phyloP scores from a whole-genome alignment of 2,113 vertebrate species.

The Colaptes auratus region DNA sequence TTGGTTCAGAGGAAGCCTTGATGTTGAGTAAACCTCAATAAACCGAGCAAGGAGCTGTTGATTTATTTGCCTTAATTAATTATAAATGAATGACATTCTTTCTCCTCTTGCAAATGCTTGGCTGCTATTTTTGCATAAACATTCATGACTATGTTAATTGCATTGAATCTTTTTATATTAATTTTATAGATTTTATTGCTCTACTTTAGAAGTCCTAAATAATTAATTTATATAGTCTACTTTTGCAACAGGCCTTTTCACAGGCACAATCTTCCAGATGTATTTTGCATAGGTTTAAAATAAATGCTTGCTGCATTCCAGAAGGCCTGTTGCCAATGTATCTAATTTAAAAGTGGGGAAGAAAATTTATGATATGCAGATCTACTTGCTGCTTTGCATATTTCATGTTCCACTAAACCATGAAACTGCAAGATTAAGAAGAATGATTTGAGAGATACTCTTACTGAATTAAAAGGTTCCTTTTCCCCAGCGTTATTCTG shows the following conservation, averaged over 20 bases:
- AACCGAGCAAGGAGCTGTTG: conserved; percentile 26
- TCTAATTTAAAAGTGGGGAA: background rate
- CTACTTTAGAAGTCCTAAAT: conserved; percentile 45
- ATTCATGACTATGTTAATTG: conserved; percentile 47
- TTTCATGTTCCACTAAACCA: background rate
- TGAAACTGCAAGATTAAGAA: background rate
- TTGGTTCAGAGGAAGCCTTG: conserved; percentile 37
- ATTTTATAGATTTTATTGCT: conserved; percentile 49
- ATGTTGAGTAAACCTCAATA: conserved; percentile 24
- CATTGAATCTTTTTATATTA: conserved; percentile 34
- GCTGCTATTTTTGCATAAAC: conserved; percentile 44
- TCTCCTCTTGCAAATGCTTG: conserved; percentile 34
- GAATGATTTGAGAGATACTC: background rate
- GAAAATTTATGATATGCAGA: background rate
- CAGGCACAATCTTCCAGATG: conserved; percentile 33
- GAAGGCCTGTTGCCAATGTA: conserved; percentile 11
- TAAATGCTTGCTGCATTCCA: background rate
- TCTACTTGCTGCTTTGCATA: background rate
- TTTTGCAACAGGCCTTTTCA: conserved; percentile 18
- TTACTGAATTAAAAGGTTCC: background rate
- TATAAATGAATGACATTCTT: conserved; percentile 52
- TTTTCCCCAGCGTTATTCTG: background rate
- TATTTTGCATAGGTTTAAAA: conserved; percentile 26
- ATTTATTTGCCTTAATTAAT: background rate
- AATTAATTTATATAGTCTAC: conserved; percentile 25